Base-by-base conservation (phyloP, 2,888 invertebrate species). In the Macropis europaea region DNA sequence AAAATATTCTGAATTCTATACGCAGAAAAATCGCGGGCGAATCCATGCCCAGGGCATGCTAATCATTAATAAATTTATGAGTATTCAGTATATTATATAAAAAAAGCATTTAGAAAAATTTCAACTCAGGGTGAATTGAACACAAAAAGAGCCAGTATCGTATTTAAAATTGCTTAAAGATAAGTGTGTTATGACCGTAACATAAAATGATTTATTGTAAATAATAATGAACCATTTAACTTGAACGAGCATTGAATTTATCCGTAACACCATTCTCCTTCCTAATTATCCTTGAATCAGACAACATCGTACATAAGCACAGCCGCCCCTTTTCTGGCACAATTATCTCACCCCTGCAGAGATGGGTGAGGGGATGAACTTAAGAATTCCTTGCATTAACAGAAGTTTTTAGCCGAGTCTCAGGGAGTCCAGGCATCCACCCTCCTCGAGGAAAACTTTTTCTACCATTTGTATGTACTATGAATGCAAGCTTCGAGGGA, bases 301-400 rank as follows among this genome's bases (percentile, higher is more conserved):
- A 52, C 68, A 57, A 45, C 52, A 57, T 45, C 19, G 32, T 3
- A 11, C 40, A 13, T 3, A 1, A 13, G 32, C 26, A n/a, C 3
- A 45, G 19, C n/a, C n/a, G 34, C 19, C 36, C 2, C 17, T 26
- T 1, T 28, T 4, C 30, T n/a, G 15, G 30, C 48, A 13, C 32
- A 57, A 64, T 59, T 71, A 64, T 54, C 47, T 40, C 59, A 11
- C 22, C 24, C 19, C 9, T 17, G 17, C 38, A 40, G 53, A 1
- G n/a, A n/a, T n/a, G n/a, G n/a, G n/a, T 15, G 19, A 13, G 3
- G 43, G 7, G n/a, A 5, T 42, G 40, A 59, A 73, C 56, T 71
- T 60, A 60, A 73, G 64, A 60, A 66, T 73, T 60, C 54, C 6
- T 36, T 45, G 60, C 40, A 66, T 66, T 54, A 63, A 63, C 57